phyloP scores from a whole-genome alignment of 2,797 vertebrate genomes.

The Hylomyscus alleni region DNA sequence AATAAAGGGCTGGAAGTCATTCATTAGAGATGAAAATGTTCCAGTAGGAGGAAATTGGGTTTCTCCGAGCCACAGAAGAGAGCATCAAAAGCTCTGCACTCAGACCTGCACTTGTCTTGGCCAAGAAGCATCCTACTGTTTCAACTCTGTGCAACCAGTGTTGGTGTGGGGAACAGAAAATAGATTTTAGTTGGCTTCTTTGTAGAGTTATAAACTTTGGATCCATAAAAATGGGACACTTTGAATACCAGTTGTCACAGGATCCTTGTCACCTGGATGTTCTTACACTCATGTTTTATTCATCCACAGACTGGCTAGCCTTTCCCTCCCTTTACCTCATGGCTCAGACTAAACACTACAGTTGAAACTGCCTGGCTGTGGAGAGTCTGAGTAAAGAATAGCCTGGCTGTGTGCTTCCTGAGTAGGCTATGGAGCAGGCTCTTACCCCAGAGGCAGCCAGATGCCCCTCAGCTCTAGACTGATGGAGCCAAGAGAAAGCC shows the following conservation, averaged over 20 bases:
- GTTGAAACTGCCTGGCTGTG: not conserved
- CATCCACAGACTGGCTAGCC: conserved; percentile 55
- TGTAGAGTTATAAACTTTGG: conserved; percentile 58
- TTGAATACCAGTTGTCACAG: conserved; percentile 57
- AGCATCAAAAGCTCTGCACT: not conserved
- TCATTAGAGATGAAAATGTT: conserved; percentile 52
- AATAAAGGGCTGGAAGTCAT: conserved; percentile 53
- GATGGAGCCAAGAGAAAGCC: not conserved
- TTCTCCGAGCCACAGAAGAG: not conserved
- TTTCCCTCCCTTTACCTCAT: conserved; percentile 58
- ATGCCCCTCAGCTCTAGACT: not conserved
- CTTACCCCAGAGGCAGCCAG: not conserved
- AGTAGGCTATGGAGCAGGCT: not conserved
- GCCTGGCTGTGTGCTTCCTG: not conserved
- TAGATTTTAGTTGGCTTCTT: conserved; percentile 8
- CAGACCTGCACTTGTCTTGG: not conserved
- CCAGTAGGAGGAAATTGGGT: conserved; percentile 50
- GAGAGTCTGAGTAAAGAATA: not conserved
- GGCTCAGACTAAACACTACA: conserved; percentile 41
- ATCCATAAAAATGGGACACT: conserved; percentile 57
- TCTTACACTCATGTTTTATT: conserved; percentile 83
- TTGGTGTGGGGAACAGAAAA: not conserved
- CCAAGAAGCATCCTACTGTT: not conserved
- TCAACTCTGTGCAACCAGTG: not conserved
- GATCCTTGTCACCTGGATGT: conserved; percentile 75